A percentile compares a stretch with the other conserved stretches of the same genome.
Conservation (phyloP, 2,113 vertebrate genomes). For the Gambusia holbrooki region DNA sequence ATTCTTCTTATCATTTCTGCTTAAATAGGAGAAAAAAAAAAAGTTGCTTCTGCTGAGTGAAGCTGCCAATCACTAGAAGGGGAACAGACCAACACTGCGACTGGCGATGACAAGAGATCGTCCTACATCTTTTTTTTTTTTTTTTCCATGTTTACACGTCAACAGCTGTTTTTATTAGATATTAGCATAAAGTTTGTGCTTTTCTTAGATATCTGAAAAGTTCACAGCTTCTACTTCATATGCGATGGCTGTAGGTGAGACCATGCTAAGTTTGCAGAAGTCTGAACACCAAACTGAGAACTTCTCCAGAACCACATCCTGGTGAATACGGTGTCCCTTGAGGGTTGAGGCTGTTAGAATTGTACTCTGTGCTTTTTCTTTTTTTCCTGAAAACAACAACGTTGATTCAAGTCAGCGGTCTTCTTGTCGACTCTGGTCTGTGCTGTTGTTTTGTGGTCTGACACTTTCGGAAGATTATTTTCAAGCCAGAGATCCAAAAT, state of each 20-base stretch:
- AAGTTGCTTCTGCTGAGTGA: no score
- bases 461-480: constrained; percentile 10
- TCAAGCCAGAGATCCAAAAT: constrained; percentile 12
- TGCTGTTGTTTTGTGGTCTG: background rate
- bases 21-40: no score
- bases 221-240: no score
- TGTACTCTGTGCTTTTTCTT: background rate
- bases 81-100: no score
- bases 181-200: no score
- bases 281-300: background rate
- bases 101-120: no score
- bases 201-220: no score
- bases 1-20: no score
- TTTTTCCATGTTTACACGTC: no score
- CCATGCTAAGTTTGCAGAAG: background rate
- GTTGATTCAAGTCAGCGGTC: background rate
- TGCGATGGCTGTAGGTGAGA: background rate
- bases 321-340: background rate
- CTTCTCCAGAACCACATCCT: background rate
- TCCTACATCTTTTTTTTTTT: no score
- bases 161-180: no score
- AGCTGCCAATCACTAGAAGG: no score
- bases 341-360: background rate
- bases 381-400: background rate
- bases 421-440: background rate